These are phyloP conservation scores for Falco columbarius DNA, from an alignment of 2,797 vertebrate genomes.

Conservation along the genomic window DNA sequence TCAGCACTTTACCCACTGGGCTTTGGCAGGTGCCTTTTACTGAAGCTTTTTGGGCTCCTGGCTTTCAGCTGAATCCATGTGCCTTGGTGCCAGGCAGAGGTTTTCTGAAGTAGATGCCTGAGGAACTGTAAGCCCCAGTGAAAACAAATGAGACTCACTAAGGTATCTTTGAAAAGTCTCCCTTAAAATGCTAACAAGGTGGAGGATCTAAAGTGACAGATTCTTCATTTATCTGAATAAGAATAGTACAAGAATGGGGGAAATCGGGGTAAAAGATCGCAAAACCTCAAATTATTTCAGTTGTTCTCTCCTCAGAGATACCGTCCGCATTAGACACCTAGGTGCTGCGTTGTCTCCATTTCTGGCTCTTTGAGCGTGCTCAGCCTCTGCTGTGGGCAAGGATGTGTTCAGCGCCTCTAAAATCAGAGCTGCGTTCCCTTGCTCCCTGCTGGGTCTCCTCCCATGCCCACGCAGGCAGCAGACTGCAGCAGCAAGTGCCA, in stretches of 20 bases:
- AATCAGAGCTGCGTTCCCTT: background rate
- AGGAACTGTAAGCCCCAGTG: background rate
- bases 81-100: background rate
- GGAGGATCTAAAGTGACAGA: background rate
- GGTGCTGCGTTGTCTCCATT: background rate
- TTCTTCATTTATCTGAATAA: background rate
- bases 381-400: background rate
- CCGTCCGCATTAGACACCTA: rapidly evolving
- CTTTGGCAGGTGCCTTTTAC: background rate
- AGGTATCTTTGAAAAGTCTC: background rate
- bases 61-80: background rate
- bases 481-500: background rate
- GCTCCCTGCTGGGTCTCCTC: background rate
- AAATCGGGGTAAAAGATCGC: background rate
- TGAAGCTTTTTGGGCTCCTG: background rate
- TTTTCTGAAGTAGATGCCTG: background rate
- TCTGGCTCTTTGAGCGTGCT: background rate
- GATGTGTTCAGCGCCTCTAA: background rate
- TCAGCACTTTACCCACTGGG: background rate
- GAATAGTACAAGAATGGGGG: background rate
- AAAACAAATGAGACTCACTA: background rate
- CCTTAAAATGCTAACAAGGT: background rate
- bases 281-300: background rate
- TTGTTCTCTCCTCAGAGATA: background rate
- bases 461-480: rapidly evolving